Evolutionary conservation across 2,888 invertebrate genomes (phyloP).

Genomic region (Venusia cambrica): DNA sequence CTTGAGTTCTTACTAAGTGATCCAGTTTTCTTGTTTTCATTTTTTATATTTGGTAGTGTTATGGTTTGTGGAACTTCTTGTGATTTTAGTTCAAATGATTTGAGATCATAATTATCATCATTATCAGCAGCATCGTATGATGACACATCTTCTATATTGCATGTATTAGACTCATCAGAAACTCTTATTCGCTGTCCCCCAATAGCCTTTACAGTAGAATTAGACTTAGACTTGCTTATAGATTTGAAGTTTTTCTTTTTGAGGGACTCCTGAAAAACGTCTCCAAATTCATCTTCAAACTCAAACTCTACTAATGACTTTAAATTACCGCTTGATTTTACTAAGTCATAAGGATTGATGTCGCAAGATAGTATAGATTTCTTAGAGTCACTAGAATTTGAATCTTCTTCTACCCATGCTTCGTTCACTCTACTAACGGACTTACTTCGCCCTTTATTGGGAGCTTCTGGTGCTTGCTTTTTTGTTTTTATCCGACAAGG

Average conservation of each 20-base stretch:
- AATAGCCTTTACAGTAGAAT: constrained; percentile 82
- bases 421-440: constrained; percentile 74
- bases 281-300: constrained; percentile 75
- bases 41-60: constrained; percentile 71
- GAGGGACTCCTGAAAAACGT: constrained; percentile 62
- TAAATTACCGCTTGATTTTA: constrained; percentile 78
- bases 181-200: constrained; percentile 86
- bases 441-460: constrained; percentile 67
- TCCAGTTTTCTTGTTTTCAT: constrained; percentile 59
- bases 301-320: constrained; percentile 75
- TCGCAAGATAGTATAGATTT: constrained; percentile 91
- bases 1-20: constrained; percentile 57
- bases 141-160: constrained; percentile 59
- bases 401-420: constrained; percentile 67
- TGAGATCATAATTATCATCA: constrained; percentile 76
- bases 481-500: constrained; percentile 80
- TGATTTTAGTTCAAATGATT: constrained; percentile 59
- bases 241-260: constrained; percentile 54
- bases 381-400: constrained; percentile 57
- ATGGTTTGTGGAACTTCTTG: constrained; percentile 53
- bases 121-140: constrained; percentile 73
- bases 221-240: constrained; percentile 58
- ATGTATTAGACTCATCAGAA: constrained; percentile 75
- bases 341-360: constrained; percentile 91
- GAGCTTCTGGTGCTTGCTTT: constrained; percentile 67